Conservation (phyloP, 2,113 vertebrate species). For the Rhipidura dahli region DNA sequence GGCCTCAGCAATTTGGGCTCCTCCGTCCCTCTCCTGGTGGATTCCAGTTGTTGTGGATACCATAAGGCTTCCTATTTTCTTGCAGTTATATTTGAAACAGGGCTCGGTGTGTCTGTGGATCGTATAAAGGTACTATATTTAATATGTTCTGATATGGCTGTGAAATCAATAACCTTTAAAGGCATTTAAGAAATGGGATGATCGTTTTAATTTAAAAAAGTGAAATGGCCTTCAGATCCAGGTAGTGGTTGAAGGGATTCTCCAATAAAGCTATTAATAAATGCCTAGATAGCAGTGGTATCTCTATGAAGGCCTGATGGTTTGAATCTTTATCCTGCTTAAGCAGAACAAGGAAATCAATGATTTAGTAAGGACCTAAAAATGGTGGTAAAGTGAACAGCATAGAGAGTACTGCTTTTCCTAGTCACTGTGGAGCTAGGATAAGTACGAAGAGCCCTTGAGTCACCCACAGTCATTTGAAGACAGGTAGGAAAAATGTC, state of each 20-base stretch:
- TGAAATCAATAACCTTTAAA: not conserved
- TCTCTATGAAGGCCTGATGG: not conserved
- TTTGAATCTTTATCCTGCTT: not conserved
- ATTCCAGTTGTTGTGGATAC: constrained; percentile 86
- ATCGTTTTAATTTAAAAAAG: not conserved
- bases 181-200: not conserved
- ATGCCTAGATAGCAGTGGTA: not conserved
- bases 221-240: not conserved
- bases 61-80: constrained; percentile 88
- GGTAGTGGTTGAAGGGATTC: not conserved
- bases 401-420: not conserved
- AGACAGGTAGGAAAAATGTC: not conserved
- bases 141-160: not conserved
- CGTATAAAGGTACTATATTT: constrained; percentile 75
- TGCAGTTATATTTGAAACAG: constrained; percentile 82
- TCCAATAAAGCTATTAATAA: not conserved
- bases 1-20: constrained; percentile 58
- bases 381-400: not conserved
- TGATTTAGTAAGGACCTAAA: not conserved
- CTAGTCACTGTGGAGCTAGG: not conserved
- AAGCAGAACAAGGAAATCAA: not conserved
- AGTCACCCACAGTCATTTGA: not conserved
- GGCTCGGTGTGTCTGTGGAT: constrained; percentile 74
- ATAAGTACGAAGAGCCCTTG: not conserved
- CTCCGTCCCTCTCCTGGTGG: constrained; percentile 70